Conservation (phyloP, 2,797 vertebrate genomes). For the Hoplostethus atlanticus region DNA sequence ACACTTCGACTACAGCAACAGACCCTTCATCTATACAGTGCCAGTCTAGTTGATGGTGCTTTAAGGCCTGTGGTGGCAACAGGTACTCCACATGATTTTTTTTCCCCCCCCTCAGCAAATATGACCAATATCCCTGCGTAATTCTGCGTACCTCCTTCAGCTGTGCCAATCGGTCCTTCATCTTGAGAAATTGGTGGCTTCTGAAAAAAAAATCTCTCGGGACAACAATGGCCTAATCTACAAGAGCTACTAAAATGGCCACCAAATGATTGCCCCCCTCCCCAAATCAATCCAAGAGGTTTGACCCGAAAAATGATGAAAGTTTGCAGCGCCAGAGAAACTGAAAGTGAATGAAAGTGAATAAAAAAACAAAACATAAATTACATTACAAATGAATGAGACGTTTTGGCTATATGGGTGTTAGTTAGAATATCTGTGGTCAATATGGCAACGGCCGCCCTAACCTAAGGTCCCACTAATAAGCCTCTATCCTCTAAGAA, state of each 20-base stretch:
- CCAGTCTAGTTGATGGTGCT: not conserved
- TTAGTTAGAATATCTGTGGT: conserved; percentile 32
- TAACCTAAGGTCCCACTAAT: conserved; percentile 71
- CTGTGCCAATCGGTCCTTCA: conserved; percentile 87
- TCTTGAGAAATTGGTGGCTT: conserved; percentile 46
- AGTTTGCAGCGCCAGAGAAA: not conserved
- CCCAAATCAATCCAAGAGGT: conserved; percentile 22
- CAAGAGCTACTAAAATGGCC: conserved; percentile 38
- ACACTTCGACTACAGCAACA: too few relatives aligned
- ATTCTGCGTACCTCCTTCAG: conserved; percentile 80
- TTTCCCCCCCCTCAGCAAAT: not conserved
- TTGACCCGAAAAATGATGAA: not conserved
- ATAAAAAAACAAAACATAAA: not conserved
- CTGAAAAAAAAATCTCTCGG: not conserved
- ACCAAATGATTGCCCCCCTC: conserved; percentile 25
- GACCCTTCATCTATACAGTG: too few relatives aligned
- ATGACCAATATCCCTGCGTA: not conserved
- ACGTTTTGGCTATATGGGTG: conserved; percentile 11
- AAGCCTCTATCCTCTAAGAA: conserved; percentile 77
- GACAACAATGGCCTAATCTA: conserved; percentile 5
- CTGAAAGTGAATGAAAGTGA: not conserved
- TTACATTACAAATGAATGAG: not conserved
- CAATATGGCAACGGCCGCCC: conserved; percentile 39
- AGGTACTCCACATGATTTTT: conserved; percentile 13
- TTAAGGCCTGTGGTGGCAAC: conserved; percentile 1